phyloP scores from a whole-genome alignment of 2,888 invertebrate genomes.

The Nomada hirtipes region DNA sequence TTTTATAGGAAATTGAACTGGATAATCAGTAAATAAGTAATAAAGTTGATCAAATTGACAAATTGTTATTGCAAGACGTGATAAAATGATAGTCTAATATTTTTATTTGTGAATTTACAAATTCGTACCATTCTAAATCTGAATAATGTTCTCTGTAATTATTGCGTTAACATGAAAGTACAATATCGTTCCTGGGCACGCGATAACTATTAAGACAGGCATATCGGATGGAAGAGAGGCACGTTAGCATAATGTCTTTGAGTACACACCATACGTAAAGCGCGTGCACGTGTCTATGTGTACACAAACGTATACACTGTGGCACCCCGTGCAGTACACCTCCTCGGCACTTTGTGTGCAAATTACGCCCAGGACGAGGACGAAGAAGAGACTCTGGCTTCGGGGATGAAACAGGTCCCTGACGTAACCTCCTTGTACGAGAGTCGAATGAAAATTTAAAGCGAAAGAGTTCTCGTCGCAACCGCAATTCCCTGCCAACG shows the following conservation, averaged over 20 bases:
- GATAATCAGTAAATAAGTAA: too few species aligned
- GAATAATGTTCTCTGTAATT: constrained; percentile 6
- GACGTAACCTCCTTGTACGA: constrained; percentile 65
- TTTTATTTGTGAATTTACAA: neutral
- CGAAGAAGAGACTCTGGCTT: constrained; percentile 72
- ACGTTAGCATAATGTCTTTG: constrained; percentile 80
- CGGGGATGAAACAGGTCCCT: constrained; percentile 74
- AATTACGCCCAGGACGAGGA: constrained; percentile 81
- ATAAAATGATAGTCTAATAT: too few species aligned
- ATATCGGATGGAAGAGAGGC: constrained; percentile 48
- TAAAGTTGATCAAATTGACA: neutral
- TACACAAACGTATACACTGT: constrained; percentile 41
- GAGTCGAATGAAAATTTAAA: constrained; percentile 72
- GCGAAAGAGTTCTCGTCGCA: constrained; percentile 58
- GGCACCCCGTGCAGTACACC: constrained; percentile 64
- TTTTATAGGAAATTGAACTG: too few species aligned
- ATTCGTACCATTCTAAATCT: neutral
- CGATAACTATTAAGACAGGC: constrained; percentile 37
- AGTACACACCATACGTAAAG: constrained; percentile 67
- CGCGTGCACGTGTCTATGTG: constrained; percentile 59
- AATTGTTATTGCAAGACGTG: neutral
- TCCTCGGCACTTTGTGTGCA: constrained; percentile 83
- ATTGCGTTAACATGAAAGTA: constrained; percentile 33
- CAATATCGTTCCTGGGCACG: constrained; percentile 31
- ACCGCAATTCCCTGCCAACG: neutral